Conservation (phyloP, 2,888 invertebrate species). For the Eumerus sabulonum region DNA sequence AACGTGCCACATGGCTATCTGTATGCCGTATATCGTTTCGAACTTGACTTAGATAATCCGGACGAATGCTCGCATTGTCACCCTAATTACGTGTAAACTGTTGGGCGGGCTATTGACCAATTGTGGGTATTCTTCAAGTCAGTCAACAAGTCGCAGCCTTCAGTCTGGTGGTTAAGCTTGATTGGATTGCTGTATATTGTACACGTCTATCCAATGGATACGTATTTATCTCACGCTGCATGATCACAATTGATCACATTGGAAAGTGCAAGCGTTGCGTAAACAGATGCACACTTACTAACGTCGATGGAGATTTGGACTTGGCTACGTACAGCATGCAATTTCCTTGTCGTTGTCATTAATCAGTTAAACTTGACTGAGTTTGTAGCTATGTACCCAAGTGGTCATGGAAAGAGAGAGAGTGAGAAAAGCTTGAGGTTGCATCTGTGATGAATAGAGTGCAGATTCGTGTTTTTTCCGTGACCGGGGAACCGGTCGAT, state of each 20-base stretch:
- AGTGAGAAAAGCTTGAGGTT: conserved; percentile 1
- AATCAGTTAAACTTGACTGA: conserved; percentile 66
- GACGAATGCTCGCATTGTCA: conserved; percentile 17
- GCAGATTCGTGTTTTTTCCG: conserved; percentile 40
- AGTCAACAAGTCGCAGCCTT: conserved; percentile 20
- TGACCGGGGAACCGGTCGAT: conserved; percentile 53
- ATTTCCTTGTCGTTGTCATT: conserved; percentile 51
- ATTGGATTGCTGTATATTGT: conserved; percentile 32
- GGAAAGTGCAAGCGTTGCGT: conserved; percentile 33
- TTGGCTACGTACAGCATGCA: conserved; percentile 36
- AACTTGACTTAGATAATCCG: conserved; percentile 48
- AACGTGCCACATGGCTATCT: background rate
- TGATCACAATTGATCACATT: conserved; percentile 26
- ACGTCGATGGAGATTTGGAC: background rate
- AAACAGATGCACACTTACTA: no score
- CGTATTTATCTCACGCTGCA: conserved; percentile 13
- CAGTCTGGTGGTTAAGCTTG: conserved; percentile 42
- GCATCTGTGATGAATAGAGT: conserved; percentile 45
- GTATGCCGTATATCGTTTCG: conserved; percentile 28
- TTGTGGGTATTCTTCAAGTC: conserved; percentile 33
- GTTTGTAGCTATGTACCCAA: conserved; percentile 17
- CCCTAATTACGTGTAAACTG: conserved; percentile 59
- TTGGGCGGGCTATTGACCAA: conserved; percentile 38
- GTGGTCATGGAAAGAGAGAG: background rate
- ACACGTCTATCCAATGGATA: conserved; percentile 4